Percentiles rank a stretch among this genome's conserved stretches.
phyloP scores from a whole-genome alignment of 2,113 vertebrate species.

The Hiodon tergisus region DNA sequence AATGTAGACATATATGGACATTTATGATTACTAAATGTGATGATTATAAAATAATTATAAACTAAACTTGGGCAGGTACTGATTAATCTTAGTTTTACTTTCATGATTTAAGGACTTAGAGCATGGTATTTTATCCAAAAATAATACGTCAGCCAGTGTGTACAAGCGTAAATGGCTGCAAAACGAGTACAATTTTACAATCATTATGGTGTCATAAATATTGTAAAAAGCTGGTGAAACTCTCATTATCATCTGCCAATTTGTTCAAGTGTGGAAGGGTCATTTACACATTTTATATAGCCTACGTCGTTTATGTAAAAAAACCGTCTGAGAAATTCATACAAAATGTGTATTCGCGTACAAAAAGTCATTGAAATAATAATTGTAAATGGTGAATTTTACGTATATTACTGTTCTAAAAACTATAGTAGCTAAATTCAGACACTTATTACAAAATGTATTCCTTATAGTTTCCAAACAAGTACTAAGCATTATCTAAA shows the following conservation, averaged over 20 bases:
- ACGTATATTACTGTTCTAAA: no score
- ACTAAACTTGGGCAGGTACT: constrained; percentile 1
- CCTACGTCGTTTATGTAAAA: no score
- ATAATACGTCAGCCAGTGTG: not conserved
- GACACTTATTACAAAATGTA: no score
- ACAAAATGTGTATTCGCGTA: not conserved
- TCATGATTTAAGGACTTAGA: constrained; percentile 1
- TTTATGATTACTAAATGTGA: not conserved
- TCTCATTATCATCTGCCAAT: not conserved
- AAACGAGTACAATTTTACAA: not conserved
- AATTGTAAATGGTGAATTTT: not conserved
- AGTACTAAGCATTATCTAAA: no score
- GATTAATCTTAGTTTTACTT: constrained; percentile 8
- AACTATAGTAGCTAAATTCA: no score
- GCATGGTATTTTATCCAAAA: not conserved
- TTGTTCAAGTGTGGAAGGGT: not conserved
- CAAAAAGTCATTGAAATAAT: not conserved
- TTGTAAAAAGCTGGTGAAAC: not conserved
- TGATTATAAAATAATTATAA: constrained; percentile 5
- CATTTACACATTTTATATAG: no score
- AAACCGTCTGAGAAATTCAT: not conserved
- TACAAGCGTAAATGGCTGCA: not conserved
- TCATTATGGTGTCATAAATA: not conserved
- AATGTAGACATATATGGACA: not conserved
- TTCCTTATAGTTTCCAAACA: no score